Conservation (phyloP, 2,888 invertebrate species). For the Meloe dianella region DNA sequence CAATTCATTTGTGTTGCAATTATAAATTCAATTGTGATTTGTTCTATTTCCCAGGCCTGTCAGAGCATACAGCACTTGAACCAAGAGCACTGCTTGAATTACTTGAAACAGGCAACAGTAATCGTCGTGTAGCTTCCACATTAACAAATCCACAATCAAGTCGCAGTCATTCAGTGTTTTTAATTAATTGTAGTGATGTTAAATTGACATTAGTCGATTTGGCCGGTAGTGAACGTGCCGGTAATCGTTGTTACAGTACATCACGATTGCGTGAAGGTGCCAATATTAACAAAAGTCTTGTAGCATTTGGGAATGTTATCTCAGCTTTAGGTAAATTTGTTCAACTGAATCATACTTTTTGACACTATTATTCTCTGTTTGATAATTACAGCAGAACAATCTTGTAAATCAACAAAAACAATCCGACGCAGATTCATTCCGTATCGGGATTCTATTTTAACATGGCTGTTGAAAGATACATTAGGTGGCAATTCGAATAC, state of each 20-base stretch:
- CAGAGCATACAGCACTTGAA: slow-evolving; percentile 66
- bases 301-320: slow-evolving; percentile 82
- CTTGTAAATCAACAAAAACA: slow-evolving; percentile 48
- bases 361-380: slow-evolving; percentile 9
- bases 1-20: background rate
- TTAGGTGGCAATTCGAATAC: slow-evolving; percentile 80
- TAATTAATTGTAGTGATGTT: slow-evolving; percentile 69
- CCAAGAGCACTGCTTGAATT: slow-evolving; percentile 65
- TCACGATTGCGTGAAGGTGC: slow-evolving; percentile 67
- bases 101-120: slow-evolving; percentile 66
- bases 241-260: slow-evolving; percentile 58
- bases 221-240: slow-evolving; percentile 73
- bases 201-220: slow-evolving; percentile 69
- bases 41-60: slow-evolving; percentile 63
- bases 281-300: slow-evolving; percentile 81
- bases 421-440: slow-evolving; percentile 68
- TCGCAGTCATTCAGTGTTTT: slow-evolving; percentile 76
- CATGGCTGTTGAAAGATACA: slow-evolving; percentile 82
- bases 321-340: slow-evolving; percentile 71
- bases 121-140: slow-evolving; percentile 74
- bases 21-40: background rate
- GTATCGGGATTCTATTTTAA: slow-evolving; percentile 80
- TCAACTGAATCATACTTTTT: background rate
- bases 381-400: slow-evolving; percentile 58
- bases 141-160: slow-evolving; percentile 74